phyloP scores from a whole-genome alignment of 1,140 invertebrate species.

The Zaprionus kolodkinae region DNA sequence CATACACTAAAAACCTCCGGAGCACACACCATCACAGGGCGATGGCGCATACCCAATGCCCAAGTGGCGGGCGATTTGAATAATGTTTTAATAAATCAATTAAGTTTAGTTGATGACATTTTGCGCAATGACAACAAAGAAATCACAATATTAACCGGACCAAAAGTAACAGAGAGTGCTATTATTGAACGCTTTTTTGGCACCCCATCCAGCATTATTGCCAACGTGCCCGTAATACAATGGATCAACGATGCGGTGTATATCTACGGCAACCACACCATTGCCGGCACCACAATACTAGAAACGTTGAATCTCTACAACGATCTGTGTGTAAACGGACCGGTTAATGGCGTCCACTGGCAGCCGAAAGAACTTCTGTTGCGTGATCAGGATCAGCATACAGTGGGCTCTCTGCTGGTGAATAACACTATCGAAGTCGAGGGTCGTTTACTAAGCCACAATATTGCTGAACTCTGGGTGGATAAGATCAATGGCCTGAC shows the following conservation, averaged over 20 bases:
- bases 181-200: constrained; percentile 65
- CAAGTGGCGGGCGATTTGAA: constrained; percentile 61
- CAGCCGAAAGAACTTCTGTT: constrained; percentile 55
- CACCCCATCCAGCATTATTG: constrained; percentile 68
- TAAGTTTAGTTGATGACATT: constrained; percentile 84
- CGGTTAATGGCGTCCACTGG: constrained; percentile 65
- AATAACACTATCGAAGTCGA: constrained; percentile 48
- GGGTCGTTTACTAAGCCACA: constrained; percentile 61
- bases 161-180: constrained; percentile 72
- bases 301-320: constrained; percentile 71
- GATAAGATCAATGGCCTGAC: constrained; percentile 63
- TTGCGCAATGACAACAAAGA: constrained; percentile 46
- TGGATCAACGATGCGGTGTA: constrained; percentile 84
- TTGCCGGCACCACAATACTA: constrained; percentile 56
- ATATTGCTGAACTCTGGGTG: constrained; percentile 68
- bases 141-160: constrained; percentile 31
- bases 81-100: constrained; percentile 77
- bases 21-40: constrained; percentile 55
- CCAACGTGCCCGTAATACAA: constrained; percentile 78
- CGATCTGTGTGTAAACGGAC: constrained; percentile 61
- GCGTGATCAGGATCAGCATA: constrained; percentile 53
- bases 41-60: constrained; percentile 56
- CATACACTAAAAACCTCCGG: constrained; percentile 69
- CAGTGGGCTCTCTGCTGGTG: constrained; percentile 60
- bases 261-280: constrained; percentile 73